Conservation (phyloP, 2,888 invertebrate genomes). For the Drosophila trichaetosa region DNA sequence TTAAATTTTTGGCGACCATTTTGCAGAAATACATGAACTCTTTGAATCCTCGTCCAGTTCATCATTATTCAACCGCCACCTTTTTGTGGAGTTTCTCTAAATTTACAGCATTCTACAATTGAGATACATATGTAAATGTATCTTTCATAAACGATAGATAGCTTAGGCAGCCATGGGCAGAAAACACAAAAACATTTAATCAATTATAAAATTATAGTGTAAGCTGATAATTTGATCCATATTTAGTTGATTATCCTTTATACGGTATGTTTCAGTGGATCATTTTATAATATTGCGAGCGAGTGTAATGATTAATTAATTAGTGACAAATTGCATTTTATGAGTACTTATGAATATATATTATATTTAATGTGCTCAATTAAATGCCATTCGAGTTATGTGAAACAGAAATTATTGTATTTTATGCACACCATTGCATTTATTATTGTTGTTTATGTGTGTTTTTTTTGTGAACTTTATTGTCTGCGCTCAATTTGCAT, state of each 20-base stretch:
- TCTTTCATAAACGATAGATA: background rate
- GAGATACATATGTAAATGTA: slow-evolving; percentile 21
- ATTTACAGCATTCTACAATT: slow-evolving; percentile 10
- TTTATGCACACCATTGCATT: background rate
- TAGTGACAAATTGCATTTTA: slow-evolving; percentile 32
- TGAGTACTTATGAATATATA: slow-evolving; percentile 38
- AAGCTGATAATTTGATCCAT: background rate
- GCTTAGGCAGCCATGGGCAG: background rate
- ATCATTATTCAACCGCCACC: slow-evolving; percentile 13
- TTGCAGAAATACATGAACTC: slow-evolving; percentile 33
- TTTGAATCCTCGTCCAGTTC: slow-evolving; percentile 2
- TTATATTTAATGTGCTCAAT: slow-evolving; percentile 9
- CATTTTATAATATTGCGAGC: background rate
- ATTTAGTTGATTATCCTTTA: background rate
- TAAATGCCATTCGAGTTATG: slow-evolving; percentile 1
- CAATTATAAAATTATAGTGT: background rate
- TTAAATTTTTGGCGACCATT: slow-evolving; percentile 43
- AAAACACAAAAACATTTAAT: background rate
- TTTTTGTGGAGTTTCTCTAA: background rate
- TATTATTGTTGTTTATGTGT: background rate
- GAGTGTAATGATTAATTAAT: slow-evolving; percentile 38
- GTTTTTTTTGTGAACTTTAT: background rate
- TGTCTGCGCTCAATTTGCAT: background rate
- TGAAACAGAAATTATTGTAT: background rate
- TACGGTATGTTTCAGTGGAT: background rate